Conservation (phyloP, 2,797 vertebrate genomes). For the Ciconia nigra region DNA sequence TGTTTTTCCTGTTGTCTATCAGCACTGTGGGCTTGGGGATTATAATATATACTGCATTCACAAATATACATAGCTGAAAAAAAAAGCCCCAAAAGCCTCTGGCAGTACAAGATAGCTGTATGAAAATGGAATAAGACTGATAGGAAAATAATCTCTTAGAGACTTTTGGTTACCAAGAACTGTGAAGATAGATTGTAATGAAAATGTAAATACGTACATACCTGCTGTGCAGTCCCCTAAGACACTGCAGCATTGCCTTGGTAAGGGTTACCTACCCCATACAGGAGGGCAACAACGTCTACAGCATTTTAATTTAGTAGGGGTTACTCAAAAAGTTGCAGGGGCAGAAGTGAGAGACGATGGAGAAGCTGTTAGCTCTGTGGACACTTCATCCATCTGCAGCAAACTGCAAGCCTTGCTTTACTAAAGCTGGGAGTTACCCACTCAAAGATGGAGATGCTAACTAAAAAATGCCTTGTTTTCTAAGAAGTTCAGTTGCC, state of each 20-base stretch:
- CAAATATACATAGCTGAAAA: not conserved
- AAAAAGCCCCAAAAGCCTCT: not conserved
- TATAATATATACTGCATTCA: not conserved
- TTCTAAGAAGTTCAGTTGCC: not conserved
- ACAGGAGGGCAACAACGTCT: not conserved
- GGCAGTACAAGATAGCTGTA: conserved; percentile 14
- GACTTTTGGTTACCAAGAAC: not conserved
- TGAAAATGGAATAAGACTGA: conserved; percentile 8
- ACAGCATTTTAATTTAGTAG: not conserved
- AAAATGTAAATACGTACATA: not conserved
- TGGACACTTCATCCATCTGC: not conserved
- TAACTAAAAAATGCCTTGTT: not conserved
- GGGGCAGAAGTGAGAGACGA: not conserved
- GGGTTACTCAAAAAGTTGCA: not conserved
- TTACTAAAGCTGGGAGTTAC: not conserved
- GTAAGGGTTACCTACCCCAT: not conserved
- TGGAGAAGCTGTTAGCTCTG: not conserved
- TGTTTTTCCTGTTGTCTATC: not conserved
- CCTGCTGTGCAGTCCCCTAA: not conserved
- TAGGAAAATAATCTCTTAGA: conserved; percentile 30
- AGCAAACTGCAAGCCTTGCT: not conserved
- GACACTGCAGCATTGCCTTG: not conserved
- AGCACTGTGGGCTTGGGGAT: not conserved
- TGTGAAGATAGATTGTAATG: conserved; percentile 5
- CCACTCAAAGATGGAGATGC: not conserved